A percentile compares a stretch with the other conserved stretches of the same genome.
Evolutionary conservation across 2,797 vertebrate species (phyloP).

Genomic region (Pipistrellus pipistrellus): DNA sequence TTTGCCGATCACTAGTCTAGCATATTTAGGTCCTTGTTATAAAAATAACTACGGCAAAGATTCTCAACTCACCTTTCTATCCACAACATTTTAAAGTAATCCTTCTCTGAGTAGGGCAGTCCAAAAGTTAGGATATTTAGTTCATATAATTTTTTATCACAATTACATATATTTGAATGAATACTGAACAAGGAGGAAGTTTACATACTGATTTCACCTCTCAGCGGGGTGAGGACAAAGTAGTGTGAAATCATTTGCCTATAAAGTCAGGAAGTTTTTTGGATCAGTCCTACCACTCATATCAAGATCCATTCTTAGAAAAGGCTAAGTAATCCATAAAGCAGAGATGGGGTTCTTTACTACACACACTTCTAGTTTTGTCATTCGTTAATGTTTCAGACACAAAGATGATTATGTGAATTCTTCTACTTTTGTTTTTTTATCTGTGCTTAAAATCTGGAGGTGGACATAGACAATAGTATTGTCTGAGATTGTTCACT

Average conservation of each 20-base stretch:
- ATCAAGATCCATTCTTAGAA: background rate
- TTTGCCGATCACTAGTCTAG: too few species aligned
- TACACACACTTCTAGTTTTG: background rate
- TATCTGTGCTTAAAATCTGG: background rate
- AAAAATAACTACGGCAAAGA: background rate
- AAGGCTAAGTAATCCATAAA: background rate
- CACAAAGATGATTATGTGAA: background rate
- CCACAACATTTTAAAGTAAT: background rate
- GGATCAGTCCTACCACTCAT: background rate
- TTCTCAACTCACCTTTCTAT: background rate
- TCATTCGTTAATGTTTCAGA: background rate
- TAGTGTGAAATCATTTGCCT: background rate
- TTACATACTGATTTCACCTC: background rate
- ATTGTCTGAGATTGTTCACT: background rate
- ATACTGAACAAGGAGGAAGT: background rate
- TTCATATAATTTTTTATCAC: background rate
- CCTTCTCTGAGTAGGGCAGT: background rate
- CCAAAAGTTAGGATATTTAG: background rate
- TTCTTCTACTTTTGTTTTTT: background rate
- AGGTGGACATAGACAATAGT: background rate
- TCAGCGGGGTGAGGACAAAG: background rate
- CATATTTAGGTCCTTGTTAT: background rate
- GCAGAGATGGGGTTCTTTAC: background rate
- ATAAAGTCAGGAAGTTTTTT: background rate
- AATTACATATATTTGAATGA: conserved; percentile 15